These are phyloP conservation scores for Clytia hemisphaerica DNA, from an alignment of 30 jellyfish, hydroid and myxozoan species.

Conservation along the genomic window DNA sequence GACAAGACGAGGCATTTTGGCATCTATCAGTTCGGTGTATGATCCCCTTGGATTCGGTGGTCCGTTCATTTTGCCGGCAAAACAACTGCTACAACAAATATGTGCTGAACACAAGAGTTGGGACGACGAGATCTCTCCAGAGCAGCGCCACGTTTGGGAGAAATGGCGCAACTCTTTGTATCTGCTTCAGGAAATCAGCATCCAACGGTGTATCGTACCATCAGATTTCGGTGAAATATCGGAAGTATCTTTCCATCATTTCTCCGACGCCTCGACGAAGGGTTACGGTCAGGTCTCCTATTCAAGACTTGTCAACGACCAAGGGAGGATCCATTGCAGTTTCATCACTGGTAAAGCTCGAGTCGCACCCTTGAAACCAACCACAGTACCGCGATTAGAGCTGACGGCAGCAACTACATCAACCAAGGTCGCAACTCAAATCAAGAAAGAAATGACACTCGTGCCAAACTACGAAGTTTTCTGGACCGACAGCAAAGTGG, in stretches of 20 bases:
- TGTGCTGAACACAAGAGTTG: neutral
- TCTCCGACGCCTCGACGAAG: slow-evolving; percentile 30
- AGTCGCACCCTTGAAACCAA: slow-evolving; percentile 32
- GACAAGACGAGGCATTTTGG: slow-evolving; percentile 30
- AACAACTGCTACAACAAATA: slow-evolving; percentile 22
- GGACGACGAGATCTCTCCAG: slow-evolving; percentile 23
- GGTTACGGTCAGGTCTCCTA: too few relatives aligned
- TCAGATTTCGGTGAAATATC: neutral
- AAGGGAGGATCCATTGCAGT: neutral
- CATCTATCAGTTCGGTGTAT: slow-evolving; percentile 36
- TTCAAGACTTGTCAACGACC: slow-evolving; percentile 13
- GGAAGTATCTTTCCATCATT: slow-evolving; percentile 33
- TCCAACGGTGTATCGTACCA: slow-evolving; percentile 3
- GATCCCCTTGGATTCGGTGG: slow-evolving; percentile 43
- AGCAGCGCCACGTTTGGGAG: slow-evolving; percentile 23
- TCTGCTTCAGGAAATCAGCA: neutral
- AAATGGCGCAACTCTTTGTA: slow-evolving; percentile 24
- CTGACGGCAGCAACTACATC: slow-evolving; percentile 39
- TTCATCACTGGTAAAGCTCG: slow-evolving; percentile 7
- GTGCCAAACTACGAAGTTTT: slow-evolving; percentile 1
- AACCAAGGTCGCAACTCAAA: slow-evolving; percentile 18
- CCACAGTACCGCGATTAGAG: slow-evolving; percentile 42
- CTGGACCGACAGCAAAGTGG: slow-evolving; percentile 32
- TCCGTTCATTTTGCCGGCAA: slow-evolving; percentile 27
- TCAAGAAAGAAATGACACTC: slow-evolving; percentile 4